Conservation (phyloP, 1,140 invertebrate genomes). For the Chlorops oryzae region DNA sequence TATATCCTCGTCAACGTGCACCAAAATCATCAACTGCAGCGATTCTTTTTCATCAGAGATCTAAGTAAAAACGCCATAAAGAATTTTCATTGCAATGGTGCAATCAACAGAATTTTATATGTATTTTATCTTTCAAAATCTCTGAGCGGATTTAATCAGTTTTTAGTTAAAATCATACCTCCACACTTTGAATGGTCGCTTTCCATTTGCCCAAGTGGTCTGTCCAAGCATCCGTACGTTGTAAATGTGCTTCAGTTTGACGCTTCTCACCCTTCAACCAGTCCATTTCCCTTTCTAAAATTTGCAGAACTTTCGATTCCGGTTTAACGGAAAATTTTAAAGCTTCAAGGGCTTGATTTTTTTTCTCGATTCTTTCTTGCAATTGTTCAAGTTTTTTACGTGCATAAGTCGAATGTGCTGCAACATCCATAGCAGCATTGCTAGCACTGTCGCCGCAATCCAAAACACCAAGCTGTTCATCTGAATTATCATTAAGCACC, state of each 20-base stretch:
- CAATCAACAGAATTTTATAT: not conserved
- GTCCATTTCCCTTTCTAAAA: conserved; percentile 76
- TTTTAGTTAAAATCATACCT: conserved; percentile 57
- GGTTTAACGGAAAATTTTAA: conserved; percentile 67
- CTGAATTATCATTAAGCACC: conserved; percentile 18
- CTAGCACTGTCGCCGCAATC: conserved; percentile 46
- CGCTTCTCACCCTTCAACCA: conserved; percentile 70
- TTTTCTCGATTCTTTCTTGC: conserved; percentile 71
- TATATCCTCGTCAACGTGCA: conserved; percentile 63
- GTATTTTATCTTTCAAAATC: not conserved
- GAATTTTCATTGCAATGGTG: not conserved
- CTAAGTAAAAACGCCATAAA: conserved; percentile 42
- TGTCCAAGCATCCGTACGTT: conserved; percentile 82
- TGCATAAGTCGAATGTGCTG: conserved; percentile 78
- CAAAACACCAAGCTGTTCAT: conserved; percentile 39
- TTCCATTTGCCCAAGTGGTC: conserved; percentile 81
- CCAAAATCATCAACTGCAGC: conserved; percentile 74
- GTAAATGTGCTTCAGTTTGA: conserved; percentile 73
- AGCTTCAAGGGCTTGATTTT: conserved; percentile 72
- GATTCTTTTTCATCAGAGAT: conserved; percentile 71
- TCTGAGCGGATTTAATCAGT: no score
- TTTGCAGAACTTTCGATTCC: conserved; percentile 66
- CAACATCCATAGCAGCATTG: conserved; percentile 54
- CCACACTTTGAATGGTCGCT: conserved; percentile 72
- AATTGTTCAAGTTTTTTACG: conserved; percentile 73